Evolutionary conservation across 2,797 vertebrate species (phyloP), one percentile per base, ranked within the genome.

Genomic region (Microctenopoma lineatum): DNA sequence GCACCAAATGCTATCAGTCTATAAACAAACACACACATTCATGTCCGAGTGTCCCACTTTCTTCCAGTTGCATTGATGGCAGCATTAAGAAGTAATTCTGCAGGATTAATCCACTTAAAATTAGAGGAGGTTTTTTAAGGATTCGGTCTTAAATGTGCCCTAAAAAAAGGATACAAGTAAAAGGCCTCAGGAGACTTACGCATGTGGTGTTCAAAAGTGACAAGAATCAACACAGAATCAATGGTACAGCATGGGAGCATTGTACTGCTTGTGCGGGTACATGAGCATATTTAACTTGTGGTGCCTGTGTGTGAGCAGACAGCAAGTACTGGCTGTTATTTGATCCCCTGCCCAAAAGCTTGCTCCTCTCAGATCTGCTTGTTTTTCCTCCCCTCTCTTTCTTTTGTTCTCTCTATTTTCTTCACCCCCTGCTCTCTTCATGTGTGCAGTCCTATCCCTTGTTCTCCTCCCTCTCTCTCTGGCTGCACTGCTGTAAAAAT

Each of bases 81-180:
- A 67, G 82, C 68, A 84, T 85, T 83, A 84, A 72, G 75, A 78
- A 60, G 71, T 83, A 77, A 84, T 77, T 85, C 75, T 79, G 72
- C 48, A 57, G 61, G 57, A 59, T 84, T 85, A 91, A 87, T 87
- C 77, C 74, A 85, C 56, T 79, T 83, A 75, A 83, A 80, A 81
- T 62, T 62, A 76, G 63, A 32, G 29, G 7, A 32, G 57, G 62
- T 63, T 83, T 81, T 81, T 84, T 70, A 77, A 81, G 68, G 69
- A 83, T 78, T 81, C 73, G 59, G 63, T 80, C 62, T 79, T 66
- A 72, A 74, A 69, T 66, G 45, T 65, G 53, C 51, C 53, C 73
- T 79, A 68, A 44, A 72, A 86, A 80, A 62, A 47, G 26, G 47
- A 70, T 61, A 60, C 47, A 56, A 55, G 55, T 39, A 59, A 59